Conservation (phyloP, 35 echinoderm and acorn worm species). For the Lytechinus pictus region DNA sequence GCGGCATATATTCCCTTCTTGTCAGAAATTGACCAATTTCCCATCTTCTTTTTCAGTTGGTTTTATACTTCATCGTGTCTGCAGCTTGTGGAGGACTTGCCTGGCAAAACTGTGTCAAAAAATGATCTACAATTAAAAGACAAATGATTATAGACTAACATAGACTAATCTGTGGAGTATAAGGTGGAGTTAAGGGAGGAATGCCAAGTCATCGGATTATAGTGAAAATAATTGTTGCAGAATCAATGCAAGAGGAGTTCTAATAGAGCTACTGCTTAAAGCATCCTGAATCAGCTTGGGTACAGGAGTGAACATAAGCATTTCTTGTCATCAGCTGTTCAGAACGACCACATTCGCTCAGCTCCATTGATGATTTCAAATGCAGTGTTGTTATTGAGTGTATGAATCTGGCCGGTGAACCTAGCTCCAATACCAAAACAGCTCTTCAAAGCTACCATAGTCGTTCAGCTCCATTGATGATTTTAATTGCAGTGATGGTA, state of each 20-base stretch:
- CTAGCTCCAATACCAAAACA: too few relatives aligned
- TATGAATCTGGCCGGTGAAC: too few relatives aligned
- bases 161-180: neutral
- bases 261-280: neutral
- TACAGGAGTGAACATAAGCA: neutral
- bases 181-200: neutral
- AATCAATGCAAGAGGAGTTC: neutral
- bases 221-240: neutral
- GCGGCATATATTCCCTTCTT: too few relatives aligned
- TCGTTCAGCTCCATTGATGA: neutral
- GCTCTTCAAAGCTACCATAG: neutral
- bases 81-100: constrained; percentile 72
- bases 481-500: neutral
- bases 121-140: neutral
- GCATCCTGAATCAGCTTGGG: neutral
- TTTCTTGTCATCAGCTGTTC: neutral
- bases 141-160: neutral
- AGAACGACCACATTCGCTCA: neutral
- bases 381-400: neutral
- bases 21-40: neutral
- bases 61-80: constrained; percentile 85
- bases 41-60: constrained; percentile 61
- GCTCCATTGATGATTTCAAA: neutral
- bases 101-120: constrained; percentile 67
- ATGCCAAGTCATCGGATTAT: neutral